Percentiles rank a stretch among this genome's conserved stretches.
Conservation (phyloP, 2,113 vertebrate species). For the Catharus bicknelli region DNA sequence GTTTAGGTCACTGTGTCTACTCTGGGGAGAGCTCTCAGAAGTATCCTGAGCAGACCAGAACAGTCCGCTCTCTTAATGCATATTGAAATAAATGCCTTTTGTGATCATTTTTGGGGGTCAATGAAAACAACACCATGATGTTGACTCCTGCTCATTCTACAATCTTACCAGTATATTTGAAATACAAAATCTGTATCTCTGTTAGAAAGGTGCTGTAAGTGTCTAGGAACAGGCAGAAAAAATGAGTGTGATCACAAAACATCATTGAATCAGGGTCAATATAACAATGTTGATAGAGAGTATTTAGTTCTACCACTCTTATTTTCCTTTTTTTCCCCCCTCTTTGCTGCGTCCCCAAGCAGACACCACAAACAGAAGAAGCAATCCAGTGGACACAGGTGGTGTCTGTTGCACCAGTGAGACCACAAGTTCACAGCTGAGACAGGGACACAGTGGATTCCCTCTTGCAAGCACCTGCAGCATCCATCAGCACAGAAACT, state of each 20-base stretch:
- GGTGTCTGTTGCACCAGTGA: not conserved
- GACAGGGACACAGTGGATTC: accelerated
- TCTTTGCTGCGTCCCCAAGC: not conserved
- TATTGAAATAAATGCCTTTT: not conserved
- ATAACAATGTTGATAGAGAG: not conserved
- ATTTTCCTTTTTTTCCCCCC: not conserved
- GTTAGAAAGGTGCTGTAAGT: not conserved
- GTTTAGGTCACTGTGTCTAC: not conserved
- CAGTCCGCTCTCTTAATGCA: not conserved
- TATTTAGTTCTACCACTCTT: accelerated
- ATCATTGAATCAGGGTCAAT: not conserved
- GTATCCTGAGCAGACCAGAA: not conserved
- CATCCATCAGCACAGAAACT: not conserved
- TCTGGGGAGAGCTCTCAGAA: not conserved
- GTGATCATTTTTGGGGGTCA: not conserved
- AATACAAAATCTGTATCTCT: constrained; percentile 4
- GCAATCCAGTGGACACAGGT: no score
- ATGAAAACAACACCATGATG: accelerated
- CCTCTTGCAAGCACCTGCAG: accelerated
- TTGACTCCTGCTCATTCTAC: not conserved
- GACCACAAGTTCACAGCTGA: accelerated
- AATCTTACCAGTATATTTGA: constrained; percentile 20
- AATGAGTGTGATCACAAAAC: not conserved
- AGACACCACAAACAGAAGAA: not conserved
- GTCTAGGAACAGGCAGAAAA: not conserved